Evolutionary conservation across 2,797 vertebrate genomes (phyloP).

Genomic region (Gallinago solitaria): DNA sequence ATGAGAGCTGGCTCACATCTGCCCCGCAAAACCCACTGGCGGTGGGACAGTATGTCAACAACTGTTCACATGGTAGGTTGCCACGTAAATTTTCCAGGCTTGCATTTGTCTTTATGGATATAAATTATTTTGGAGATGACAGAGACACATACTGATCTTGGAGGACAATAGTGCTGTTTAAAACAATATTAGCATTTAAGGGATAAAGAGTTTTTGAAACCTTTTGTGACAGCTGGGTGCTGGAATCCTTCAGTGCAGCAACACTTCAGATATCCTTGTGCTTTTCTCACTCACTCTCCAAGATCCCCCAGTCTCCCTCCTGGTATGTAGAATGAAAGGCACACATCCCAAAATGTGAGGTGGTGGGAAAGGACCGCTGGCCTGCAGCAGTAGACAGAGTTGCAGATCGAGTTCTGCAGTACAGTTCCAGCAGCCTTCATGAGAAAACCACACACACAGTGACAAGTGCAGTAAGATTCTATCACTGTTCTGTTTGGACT

Average conservation of each 20-base stretch:
- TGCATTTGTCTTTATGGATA: background rate
- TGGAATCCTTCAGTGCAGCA: background rate
- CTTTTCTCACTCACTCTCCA: background rate
- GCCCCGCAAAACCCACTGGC: conserved; percentile 85
- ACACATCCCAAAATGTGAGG: background rate
- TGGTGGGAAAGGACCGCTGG: accelerated
- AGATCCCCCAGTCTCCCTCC: background rate
- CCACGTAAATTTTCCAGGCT: background rate
- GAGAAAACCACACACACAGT: background rate
- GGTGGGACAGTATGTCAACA: conserved; percentile 94
- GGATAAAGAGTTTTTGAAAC: background rate
- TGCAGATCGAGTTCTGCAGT: background rate
- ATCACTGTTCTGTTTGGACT: background rate
- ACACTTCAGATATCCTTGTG: accelerated
- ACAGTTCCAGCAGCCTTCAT: background rate
- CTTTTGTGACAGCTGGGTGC: background rate
- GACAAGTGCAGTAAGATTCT: background rate
- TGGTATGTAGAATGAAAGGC: background rate
- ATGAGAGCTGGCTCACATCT: conserved; percentile 87
- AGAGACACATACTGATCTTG: background rate
- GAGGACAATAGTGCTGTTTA: background rate
- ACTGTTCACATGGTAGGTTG: conserved; percentile 86
- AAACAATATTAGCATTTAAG: background rate
- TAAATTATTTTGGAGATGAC: background rate
- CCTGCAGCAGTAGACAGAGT: background rate